Conservation (phyloP, 2,113 vertebrate genomes). For the Astatotilapia flaviijosephi region DNA sequence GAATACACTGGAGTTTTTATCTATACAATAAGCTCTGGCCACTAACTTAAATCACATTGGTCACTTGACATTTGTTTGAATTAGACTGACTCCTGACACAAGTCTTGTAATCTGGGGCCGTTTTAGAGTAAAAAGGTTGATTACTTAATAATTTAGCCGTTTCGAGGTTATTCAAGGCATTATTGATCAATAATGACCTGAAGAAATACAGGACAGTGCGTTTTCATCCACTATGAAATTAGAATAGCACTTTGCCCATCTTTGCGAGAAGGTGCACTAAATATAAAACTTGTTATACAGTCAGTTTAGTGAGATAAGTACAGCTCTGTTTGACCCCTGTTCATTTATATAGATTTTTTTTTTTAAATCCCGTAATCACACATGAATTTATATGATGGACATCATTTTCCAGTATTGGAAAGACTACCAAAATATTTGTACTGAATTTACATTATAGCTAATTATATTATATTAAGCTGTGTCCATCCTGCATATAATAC, state of each 20-base stretch:
- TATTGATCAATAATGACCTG: neutral
- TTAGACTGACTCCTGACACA: neutral
- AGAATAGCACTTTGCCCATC: neutral
- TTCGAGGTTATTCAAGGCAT: fast-evolving
- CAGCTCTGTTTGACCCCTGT: neutral
- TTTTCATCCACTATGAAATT: neutral
- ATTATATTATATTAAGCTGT: neutral
- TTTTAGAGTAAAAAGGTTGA: neutral
- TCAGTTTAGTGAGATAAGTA: neutral
- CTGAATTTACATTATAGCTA: neutral
- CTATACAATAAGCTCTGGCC: neutral
- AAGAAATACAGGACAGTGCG: neutral
- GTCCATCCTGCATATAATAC: neutral
- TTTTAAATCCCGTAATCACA: neutral
- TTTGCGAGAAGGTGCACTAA: neutral
- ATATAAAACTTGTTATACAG: neutral
- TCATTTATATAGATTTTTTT: neutral
- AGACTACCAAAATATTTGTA: fast-evolving
- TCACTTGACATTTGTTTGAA: neutral
- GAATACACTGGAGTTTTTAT: neutral
- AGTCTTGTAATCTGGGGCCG: neutral
- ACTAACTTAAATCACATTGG: neutral
- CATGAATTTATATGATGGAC: neutral
- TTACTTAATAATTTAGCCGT: neutral
- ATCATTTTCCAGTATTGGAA: neutral